A percentile compares a stretch with the other conserved stretches of the same genome.
Conservation (phyloP, 1,140 invertebrate species). For the Phortica variegata region DNA sequence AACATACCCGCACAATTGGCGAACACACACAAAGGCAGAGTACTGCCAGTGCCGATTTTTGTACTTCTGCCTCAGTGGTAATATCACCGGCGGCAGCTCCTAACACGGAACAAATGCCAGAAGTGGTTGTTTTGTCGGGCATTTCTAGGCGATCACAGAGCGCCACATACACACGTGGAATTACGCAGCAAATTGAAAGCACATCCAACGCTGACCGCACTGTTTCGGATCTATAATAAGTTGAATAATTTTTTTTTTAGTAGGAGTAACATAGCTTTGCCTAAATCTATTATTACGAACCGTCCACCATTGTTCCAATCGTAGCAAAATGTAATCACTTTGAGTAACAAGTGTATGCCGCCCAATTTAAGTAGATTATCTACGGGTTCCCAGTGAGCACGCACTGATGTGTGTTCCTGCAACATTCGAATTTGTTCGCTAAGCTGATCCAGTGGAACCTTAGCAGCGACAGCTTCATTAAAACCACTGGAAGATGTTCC, state of each 20-base stretch:
- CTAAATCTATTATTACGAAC: constrained; percentile 56
- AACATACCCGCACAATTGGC: constrained; percentile 78
- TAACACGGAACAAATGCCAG: constrained; percentile 72
- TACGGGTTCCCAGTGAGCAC: constrained; percentile 81
- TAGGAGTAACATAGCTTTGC: not conserved
- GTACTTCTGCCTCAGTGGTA: constrained; percentile 84
- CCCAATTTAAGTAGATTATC: constrained; percentile 82
- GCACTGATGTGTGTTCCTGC: constrained; percentile 74
- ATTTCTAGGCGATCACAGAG: constrained; percentile 78
- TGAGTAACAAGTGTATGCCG: constrained; percentile 78
- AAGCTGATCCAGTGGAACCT: constrained; percentile 73
- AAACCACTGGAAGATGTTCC: constrained; percentile 18
- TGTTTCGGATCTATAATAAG: constrained; percentile 66
- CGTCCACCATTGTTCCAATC: constrained; percentile 90
- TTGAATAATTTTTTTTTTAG: not conserved
- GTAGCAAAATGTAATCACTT: constrained; percentile 85
- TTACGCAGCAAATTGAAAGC: constrained; percentile 84
- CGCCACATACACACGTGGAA: constrained; percentile 81
- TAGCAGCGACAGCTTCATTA: constrained; percentile 29
- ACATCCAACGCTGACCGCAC: constrained; percentile 87
- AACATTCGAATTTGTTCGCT: constrained; percentile 81
- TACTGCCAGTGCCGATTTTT: constrained; percentile 84
- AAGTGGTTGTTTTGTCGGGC: constrained; percentile 69
- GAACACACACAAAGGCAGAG: constrained; percentile 93
- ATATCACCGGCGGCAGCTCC: constrained; percentile 89